These are phyloP conservation scores for Percopsis omiscomaycus DNA, from an alignment of 2,797 vertebrate genomes.

Conservation along the genomic window DNA sequence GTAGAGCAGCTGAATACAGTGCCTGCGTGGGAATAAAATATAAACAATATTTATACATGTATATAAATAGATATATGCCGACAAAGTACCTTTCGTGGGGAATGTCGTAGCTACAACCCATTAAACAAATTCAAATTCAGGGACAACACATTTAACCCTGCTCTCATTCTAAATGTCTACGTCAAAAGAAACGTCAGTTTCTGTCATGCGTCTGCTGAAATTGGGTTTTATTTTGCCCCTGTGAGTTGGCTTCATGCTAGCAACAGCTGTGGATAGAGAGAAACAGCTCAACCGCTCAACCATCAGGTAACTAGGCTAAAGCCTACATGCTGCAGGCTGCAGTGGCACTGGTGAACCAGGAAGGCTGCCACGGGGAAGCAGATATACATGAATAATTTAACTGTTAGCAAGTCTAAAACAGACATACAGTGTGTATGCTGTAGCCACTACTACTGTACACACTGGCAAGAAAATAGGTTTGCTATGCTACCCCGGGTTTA, in stretches of 20 bases:
- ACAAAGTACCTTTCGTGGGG: too few species aligned
- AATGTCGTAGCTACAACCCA: too few species aligned
- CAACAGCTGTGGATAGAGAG: slow-evolving; percentile 1
- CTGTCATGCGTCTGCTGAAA: background rate
- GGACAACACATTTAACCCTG: background rate
- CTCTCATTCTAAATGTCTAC: background rate
- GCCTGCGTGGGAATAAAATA: background rate
- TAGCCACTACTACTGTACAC: slow-evolving; percentile 16
- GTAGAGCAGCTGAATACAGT: background rate
- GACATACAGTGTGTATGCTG: slow-evolving; percentile 14
- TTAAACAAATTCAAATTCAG: background rate
- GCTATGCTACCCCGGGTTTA: background rate
- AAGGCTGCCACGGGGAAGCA: slow-evolving; percentile 19
- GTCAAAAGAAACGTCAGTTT: background rate
- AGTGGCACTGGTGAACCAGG: slow-evolving; percentile 38
- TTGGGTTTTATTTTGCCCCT: background rate
- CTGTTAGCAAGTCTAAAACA: slow-evolving; percentile 44
- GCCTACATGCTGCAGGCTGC: slow-evolving; percentile 12
- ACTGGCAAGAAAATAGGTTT: background rate
- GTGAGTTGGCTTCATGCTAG: slow-evolving; percentile 1
- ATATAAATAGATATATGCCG: too few species aligned
- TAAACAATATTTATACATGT: too few species aligned
- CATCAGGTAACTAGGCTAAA: slow-evolving; percentile 8
- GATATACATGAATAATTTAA: slow-evolving; percentile 58
- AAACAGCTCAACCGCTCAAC: slow-evolving; percentile 11